Evolutionary conservation across 2,888 invertebrate genomes (phyloP).

Genomic region (Rhingia rostrata): DNA sequence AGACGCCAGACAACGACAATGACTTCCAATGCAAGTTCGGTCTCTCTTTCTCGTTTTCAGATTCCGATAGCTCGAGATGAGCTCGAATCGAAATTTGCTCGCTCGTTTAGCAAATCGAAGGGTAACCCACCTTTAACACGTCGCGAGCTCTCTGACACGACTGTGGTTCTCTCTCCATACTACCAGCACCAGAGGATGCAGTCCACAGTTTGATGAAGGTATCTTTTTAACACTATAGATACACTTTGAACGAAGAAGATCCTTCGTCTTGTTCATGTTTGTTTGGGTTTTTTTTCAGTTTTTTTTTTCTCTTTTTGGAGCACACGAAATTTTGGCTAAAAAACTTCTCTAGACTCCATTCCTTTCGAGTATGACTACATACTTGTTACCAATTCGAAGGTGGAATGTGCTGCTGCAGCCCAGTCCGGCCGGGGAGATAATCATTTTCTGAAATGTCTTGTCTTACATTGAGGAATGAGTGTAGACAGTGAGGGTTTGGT

Average conservation of each 20-base stretch:
- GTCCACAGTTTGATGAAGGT: constrained; percentile 54
- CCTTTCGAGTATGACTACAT: constrained; percentile 63
- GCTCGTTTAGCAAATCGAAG: constrained; percentile 68
- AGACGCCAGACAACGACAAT: constrained; percentile 53
- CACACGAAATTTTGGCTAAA: constrained; percentile 44
- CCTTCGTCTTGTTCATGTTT: constrained; percentile 2
- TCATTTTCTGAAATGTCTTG: constrained; percentile 74
- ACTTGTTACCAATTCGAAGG: constrained; percentile 69
- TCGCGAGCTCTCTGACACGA: constrained; percentile 50
- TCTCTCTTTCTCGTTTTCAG: neutral
- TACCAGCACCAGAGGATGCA: constrained; percentile 20
- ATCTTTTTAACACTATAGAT: constrained; percentile 63
- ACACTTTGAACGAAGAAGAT: constrained; percentile 3
- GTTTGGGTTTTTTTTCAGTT: neutral
- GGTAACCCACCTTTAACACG: constrained; percentile 73
- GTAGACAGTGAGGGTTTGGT: constrained; percentile 55
- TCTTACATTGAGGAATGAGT: constrained; percentile 75
- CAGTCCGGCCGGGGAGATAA: constrained; percentile 57
- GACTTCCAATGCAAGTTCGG: constrained; percentile 15
- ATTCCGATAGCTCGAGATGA: constrained; percentile 24
- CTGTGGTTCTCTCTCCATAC: constrained; percentile 19
- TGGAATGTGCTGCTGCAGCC: constrained; percentile 58
- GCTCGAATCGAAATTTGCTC: constrained; percentile 64
- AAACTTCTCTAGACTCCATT: constrained; percentile 51
- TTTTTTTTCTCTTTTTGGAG: constrained; percentile 13